Percentiles rank a stretch among this genome's conserved stretches.
Conservation (phyloP, 2,888 invertebrate genomes). For the Lepidocyrtinus sp. region DNA sequence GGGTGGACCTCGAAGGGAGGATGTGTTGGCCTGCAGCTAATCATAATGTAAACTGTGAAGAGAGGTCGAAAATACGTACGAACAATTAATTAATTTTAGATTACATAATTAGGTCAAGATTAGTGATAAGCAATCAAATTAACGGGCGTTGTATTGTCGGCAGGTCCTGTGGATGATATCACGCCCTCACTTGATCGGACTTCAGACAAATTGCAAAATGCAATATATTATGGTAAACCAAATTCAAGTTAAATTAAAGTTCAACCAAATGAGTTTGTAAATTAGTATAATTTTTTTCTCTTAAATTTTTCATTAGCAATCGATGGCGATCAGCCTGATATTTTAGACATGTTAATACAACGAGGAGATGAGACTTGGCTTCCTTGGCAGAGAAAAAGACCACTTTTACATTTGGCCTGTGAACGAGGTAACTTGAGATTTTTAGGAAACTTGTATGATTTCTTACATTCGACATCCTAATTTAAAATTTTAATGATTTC, state of each 20-base stretch:
- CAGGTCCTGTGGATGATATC: conserved; percentile 41
- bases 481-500: not conserved
- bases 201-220: conserved; percentile 78
- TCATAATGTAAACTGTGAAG: conserved; percentile 81
- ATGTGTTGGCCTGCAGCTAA: conserved; percentile 82
- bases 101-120: no score
- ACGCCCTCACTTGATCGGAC: conserved; percentile 70
- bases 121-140: no score
- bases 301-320: no score
- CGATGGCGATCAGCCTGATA: conserved; percentile 81
- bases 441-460: no score
- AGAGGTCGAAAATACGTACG: conserved; percentile 79
- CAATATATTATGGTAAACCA: conserved; percentile 81
- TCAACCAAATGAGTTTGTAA: no score
- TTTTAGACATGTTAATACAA: conserved; percentile 79
- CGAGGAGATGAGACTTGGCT: conserved; percentile 81
- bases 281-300: no score
- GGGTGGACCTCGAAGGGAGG: conserved; percentile 81
- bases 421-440: conserved; percentile 75
- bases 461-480: no score
- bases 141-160: no score
- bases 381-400: conserved; percentile 73
- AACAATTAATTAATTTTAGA: no score
- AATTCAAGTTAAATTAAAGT: no score
- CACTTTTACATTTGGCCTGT: conserved; percentile 80